Conservation (phyloP, 2,797 vertebrate species). For the Gephyroberyx darwinii region DNA sequence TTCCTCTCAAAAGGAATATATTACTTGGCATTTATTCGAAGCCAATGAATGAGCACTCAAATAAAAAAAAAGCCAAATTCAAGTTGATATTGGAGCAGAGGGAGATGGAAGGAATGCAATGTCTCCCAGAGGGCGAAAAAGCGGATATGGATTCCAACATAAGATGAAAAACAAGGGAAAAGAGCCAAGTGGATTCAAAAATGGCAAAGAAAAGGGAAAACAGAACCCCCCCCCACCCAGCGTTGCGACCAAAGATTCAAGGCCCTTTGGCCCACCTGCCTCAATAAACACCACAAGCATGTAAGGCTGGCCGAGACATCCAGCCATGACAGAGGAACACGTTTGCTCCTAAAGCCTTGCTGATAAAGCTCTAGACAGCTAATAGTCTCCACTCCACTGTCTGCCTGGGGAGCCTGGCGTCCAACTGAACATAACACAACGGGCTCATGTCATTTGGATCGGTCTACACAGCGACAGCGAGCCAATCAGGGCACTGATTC, state of each 20-base stretch:
- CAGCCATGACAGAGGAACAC: slow-evolving; percentile 37
- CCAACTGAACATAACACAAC: slow-evolving; percentile 42
- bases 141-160: slow-evolving; percentile 41
- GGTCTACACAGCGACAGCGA: slow-evolving; percentile 13
- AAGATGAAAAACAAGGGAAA: slow-evolving; percentile 48
- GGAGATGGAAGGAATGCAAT: slow-evolving; percentile 58
- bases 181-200: slow-evolving; percentile 30
- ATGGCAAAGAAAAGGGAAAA: slow-evolving; percentile 36
- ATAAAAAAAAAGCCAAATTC: neutral
- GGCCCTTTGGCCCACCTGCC: slow-evolving; percentile 40
- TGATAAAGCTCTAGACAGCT: slow-evolving; percentile 41
- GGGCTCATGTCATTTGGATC: slow-evolving; percentile 31
- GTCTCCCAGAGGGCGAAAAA: slow-evolving; percentile 49
- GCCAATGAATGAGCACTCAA: neutral
- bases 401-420: slow-evolving; percentile 16
- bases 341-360: slow-evolving; percentile 45
- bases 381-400: slow-evolving; percentile 18
- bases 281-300: slow-evolving; percentile 69
- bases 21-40: slow-evolving; percentile 35
- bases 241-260: slow-evolving; percentile 16
- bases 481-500: slow-evolving; percentile 42
- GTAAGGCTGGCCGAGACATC: slow-evolving; percentile 25
- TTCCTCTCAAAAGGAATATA: slow-evolving; percentile 17
- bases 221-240: neutral
- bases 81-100: slow-evolving; percentile 40